Evolutionary conservation across 2,888 invertebrate species (phyloP).

Genomic region (Lochmaea crataegi): DNA sequence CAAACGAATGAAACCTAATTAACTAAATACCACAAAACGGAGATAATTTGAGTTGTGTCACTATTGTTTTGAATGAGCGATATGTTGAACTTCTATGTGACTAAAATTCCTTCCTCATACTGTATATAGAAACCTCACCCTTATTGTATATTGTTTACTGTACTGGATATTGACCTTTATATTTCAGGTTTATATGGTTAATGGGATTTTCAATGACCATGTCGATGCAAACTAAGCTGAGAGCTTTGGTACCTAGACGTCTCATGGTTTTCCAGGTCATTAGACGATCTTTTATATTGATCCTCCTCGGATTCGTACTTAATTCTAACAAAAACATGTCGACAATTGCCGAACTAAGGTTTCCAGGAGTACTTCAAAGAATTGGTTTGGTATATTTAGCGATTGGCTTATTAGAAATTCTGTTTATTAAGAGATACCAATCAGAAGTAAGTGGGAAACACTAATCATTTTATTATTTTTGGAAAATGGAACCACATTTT

Average conservation of each 20-base stretch:
- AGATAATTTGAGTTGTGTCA: too few species aligned
- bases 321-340: conserved; percentile 68
- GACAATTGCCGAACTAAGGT: conserved; percentile 68
- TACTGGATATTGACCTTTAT: neutral
- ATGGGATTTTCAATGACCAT: conserved; percentile 85
- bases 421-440: conserved; percentile 64
- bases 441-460: conserved; percentile 51
- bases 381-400: conserved; percentile 82
- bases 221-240: conserved; percentile 76
- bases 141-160: neutral
- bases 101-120: too few species aligned
- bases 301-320: conserved; percentile 74
- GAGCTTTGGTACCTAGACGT: conserved; percentile 72
- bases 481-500: too few species aligned
- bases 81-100: too few species aligned
- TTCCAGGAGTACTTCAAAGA: conserved; percentile 88
- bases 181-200: conserved; percentile 82
- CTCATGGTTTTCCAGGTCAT: conserved; percentile 67
- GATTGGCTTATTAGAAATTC: conserved; percentile 75
- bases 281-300: conserved; percentile 71
- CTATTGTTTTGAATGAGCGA: too few species aligned
- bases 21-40: too few species aligned
- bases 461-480: neutral
- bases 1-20: too few species aligned
- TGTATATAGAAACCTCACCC: neutral